These are phyloP conservation scores for Agonopterix arenella DNA, from an alignment of 2,888 invertebrate species.

Conservation along the genomic window DNA sequence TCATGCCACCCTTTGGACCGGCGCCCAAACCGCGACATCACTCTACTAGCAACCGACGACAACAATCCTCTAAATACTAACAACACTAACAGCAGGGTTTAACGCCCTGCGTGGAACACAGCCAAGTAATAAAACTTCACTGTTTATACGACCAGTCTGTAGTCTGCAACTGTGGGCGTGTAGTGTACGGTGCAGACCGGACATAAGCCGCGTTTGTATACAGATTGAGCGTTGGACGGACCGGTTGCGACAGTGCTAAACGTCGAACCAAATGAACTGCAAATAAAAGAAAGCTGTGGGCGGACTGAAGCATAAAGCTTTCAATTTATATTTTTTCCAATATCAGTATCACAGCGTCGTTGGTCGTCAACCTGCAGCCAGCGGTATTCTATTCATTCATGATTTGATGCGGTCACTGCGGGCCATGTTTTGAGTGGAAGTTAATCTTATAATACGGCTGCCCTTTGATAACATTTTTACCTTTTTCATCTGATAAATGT, in stretches of 20 bases:
- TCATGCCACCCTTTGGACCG: constrained; percentile 17
- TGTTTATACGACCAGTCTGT: constrained; percentile 66
- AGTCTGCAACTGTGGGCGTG: constrained; percentile 53
- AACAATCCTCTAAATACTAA: constrained; percentile 56
- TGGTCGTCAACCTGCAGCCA: background rate
- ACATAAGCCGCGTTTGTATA: constrained; percentile 12
- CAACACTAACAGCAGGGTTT: constrained; percentile 54
- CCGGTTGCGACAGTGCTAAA: constrained; percentile 13
- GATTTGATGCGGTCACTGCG: too few relatives aligned
- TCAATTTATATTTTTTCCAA: constrained; percentile 43
- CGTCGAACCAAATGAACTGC: constrained; percentile 25
- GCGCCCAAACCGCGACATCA: constrained; percentile 18
- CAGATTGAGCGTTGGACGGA: constrained; percentile 7
- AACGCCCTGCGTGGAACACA: constrained; percentile 69
- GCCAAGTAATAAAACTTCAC: constrained; percentile 74
- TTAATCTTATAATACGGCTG: too few relatives aligned
- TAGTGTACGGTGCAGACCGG: constrained; percentile 15
- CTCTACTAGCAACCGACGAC: constrained; percentile 25
- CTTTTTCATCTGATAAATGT: too few relatives aligned
- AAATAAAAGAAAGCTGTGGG: constrained; percentile 22
- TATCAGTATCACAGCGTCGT: constrained; percentile 29
- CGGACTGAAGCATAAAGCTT: constrained; percentile 22
- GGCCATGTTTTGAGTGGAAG: too few relatives aligned
- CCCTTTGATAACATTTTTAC: too few relatives aligned
- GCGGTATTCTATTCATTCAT: too few relatives aligned